A percentile compares a stretch with the other conserved stretches of the same genome.
Evolutionary conservation across 2,113 vertebrate species (phyloP).

Genomic region (Lethenteron reissneri): DNA sequence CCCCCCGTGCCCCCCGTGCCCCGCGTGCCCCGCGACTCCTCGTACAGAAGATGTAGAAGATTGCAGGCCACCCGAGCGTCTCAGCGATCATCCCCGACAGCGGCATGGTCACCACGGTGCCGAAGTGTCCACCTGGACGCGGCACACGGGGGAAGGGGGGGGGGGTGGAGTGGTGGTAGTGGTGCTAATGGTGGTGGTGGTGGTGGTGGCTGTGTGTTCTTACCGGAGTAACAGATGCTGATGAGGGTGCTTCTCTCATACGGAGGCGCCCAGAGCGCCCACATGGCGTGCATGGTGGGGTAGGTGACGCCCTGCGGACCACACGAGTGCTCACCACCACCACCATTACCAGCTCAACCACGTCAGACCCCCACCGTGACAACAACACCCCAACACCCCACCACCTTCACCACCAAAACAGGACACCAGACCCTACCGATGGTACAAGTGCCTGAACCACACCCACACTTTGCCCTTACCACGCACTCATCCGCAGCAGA

Average conservation of each 20-base stretch:
- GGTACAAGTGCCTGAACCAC: too few relatives aligned
- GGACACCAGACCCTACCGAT: too few relatives aligned
- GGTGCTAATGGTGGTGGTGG: too few relatives aligned
- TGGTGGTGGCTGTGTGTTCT: slow-evolving; percentile 10
- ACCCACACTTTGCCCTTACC: too few relatives aligned
- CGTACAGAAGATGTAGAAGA: slow-evolving; percentile 92
- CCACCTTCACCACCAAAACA: too few relatives aligned
- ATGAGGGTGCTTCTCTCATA: slow-evolving; percentile 82
- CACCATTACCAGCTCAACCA: too few relatives aligned
- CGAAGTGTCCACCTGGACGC: slow-evolving; percentile 57
- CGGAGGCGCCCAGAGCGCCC: slow-evolving; percentile 83
- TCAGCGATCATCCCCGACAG: slow-evolving; percentile 76
- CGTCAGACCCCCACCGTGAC: too few relatives aligned
- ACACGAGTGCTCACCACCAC: neutral
- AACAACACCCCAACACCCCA: too few relatives aligned
- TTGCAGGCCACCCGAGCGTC: slow-evolving; percentile 71
- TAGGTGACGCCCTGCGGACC: slow-evolving; percentile 54
- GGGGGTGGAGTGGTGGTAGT: too few relatives aligned
- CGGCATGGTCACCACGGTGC: slow-evolving; percentile 71
- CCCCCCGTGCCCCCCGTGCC: too few relatives aligned
- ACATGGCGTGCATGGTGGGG: slow-evolving; percentile 92
- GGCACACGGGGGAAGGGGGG: neutral
- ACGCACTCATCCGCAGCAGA: too few relatives aligned
- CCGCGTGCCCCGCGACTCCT: too few relatives aligned
- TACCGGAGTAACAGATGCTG: slow-evolving; percentile 73